Percentiles rank a stretch among this genome's conserved stretches.
Conservation (phyloP, 2,888 invertebrate genomes). For the Hemicrepidius hirtus region DNA sequence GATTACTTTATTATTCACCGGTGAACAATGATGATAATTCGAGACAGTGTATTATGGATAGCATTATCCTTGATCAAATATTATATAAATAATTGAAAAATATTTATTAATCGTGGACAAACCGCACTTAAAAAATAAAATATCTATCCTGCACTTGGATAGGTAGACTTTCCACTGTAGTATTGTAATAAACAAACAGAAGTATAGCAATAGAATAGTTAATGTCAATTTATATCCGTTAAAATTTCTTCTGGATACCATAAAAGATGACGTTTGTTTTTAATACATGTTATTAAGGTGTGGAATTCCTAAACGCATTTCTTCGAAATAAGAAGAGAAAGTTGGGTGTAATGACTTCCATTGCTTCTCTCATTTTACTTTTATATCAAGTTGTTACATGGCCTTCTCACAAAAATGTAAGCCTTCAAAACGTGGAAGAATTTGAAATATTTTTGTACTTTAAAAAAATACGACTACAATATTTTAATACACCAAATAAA, state of each 20-base stretch:
- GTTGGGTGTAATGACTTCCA: constrained; percentile 49
- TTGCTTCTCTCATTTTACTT: constrained; percentile 42
- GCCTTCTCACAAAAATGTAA: constrained; percentile 19
- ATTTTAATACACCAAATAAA: not conserved
- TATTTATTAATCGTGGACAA: no score
- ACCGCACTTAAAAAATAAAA: no score
- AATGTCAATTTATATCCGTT: not conserved
- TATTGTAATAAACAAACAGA: no score
- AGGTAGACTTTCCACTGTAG: no score
- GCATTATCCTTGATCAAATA: no score
- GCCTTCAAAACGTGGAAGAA: constrained; percentile 32
- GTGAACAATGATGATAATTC: no score
- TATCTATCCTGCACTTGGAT: no score
- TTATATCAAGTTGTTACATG: constrained; percentile 27
- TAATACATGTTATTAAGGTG: constrained; percentile 45
- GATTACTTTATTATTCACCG: no score
- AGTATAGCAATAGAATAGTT: no score
- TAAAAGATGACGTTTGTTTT: constrained; percentile 15
- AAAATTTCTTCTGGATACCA: not conserved
- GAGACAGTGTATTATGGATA: no score
- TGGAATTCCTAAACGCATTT: constrained; percentile 53
- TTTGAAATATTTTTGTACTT: constrained; percentile 5
- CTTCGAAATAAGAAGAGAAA: constrained; percentile 55
- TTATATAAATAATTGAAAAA: no score
- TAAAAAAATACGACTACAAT: not conserved